Evolutionary conservation across 2,797 vertebrate genomes (phyloP), one percentile per base, ranked within the genome.

Genomic region (Sebastes oblongus): DNA sequence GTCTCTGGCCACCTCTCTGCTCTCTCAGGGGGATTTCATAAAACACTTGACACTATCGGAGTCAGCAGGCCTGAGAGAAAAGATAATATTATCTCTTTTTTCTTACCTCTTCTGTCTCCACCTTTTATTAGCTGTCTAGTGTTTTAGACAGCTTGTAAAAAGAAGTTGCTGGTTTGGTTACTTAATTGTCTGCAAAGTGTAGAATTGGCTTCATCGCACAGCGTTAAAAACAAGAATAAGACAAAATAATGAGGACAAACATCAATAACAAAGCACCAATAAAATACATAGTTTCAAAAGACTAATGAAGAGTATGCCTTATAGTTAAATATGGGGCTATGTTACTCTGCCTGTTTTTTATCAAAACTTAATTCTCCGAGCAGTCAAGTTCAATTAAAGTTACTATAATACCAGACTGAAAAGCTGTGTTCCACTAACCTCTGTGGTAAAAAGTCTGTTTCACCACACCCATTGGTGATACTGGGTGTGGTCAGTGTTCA

Each of bases 41-140:
- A 86, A 84, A 82, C 82, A 90, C 85, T 90, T 86, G 81, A 86
- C 86, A 72, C 84, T 79, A 80, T 85, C 83, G 67, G 29, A 87
- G 83, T 89, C 87, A 89, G 88, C 86, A 91, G 83, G 56, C 69
- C 67, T 42, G 62, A 75, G 79, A 77, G 78, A 85, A 88, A 80
- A 80, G 77, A 80, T 52, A 67, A 64, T 78, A 84, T 75, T 46
- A 46, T 46, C 42, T 46, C 1, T 29, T 80, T 58, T 76, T 62
- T 42, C 16, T 82, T 76, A 76, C 80, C 75, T 72, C 72, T 70
- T 71, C 59, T 59, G 29, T 60, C 72, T 25, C 27, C 54, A 18
- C 61, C 32, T 72, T 78, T 74, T 69, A 72, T 75, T 34, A 14
- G 50, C 65, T 25, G 25, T 61, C 32, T 13, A 4, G 42, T 32